These are phyloP conservation scores for Sphyrna mokarran DNA, from an alignment of 2,113 vertebrate genomes.

Conservation along the genomic window DNA sequence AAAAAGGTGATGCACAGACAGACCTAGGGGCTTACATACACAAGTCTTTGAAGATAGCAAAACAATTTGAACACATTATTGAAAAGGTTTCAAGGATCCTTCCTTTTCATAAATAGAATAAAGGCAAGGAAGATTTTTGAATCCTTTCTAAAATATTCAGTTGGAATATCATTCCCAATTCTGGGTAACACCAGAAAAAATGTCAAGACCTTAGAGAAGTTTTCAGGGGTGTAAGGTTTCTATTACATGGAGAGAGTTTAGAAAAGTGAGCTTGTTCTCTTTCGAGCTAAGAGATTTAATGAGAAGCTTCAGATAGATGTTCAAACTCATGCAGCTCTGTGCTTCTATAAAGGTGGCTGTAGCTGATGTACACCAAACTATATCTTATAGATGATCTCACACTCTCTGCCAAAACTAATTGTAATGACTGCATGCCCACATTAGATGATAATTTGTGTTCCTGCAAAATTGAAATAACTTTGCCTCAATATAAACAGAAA, in stretches of 20 bases:
- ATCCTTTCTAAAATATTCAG: background rate
- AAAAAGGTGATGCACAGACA: too few relatives aligned
- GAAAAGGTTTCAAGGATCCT: too few relatives aligned
- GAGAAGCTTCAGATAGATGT: background rate
- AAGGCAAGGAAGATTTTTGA: background rate
- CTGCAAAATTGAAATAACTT: background rate
- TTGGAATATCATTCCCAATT: too few relatives aligned
- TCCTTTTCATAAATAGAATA: background rate
- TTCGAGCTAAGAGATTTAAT: background rate
- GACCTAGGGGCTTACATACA: too few relatives aligned
- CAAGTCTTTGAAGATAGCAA: too few relatives aligned
- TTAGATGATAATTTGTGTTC: background rate
- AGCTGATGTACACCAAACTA: background rate
- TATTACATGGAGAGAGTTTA: too few relatives aligned
- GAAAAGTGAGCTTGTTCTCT: background rate
- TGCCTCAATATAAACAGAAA: background rate
- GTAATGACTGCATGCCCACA: background rate
- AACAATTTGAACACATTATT: too few relatives aligned
- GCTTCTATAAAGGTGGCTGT: background rate
- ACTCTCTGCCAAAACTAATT: background rate
- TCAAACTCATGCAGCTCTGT: background rate
- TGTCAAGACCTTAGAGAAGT: too few relatives aligned
- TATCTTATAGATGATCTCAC: background rate
- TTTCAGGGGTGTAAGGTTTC: too few relatives aligned
- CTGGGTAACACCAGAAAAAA: too few relatives aligned